These are phyloP conservation scores for Oreocharis arfaki DNA, from an alignment of 2,113 vertebrate genomes.

Conservation along the genomic window DNA sequence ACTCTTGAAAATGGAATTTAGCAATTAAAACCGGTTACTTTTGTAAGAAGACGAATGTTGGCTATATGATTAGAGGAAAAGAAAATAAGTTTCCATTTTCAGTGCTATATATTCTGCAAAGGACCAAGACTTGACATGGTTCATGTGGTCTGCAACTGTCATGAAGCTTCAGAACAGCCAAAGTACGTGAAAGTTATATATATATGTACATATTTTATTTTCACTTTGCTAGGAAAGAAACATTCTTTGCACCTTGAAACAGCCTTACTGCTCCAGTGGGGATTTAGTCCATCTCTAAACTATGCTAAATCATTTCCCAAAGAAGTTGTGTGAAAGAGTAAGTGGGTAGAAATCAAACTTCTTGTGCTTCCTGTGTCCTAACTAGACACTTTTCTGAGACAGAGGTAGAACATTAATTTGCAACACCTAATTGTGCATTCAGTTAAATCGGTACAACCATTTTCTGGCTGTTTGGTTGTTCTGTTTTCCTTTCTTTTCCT, in stretches of 20 bases:
- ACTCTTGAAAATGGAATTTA: background rate
- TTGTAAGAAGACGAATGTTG: background rate
- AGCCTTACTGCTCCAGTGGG: background rate
- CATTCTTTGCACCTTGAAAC: constrained; percentile 19
- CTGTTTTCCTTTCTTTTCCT: background rate
- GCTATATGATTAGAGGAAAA: background rate
- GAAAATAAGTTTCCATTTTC: constrained; percentile 3
- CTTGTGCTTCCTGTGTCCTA: background rate
- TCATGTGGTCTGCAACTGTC: constrained; percentile 3
- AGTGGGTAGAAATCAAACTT: background rate
- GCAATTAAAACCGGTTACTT: background rate
- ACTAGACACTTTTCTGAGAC: background rate
- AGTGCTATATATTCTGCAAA: background rate
- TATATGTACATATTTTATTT: background rate
- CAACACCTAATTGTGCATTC: background rate
- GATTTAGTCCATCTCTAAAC: constrained; percentile 10
- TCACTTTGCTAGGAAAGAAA: background rate
- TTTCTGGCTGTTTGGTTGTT: background rate
- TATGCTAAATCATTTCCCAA: background rate
- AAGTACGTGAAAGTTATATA: background rate
- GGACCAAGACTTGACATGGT: background rate
- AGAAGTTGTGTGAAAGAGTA: background rate
- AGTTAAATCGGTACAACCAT: background rate
- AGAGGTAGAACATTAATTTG: background rate
- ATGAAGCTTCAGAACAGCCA: background rate